A percentile compares a stretch with the other conserved stretches of the same genome.
Conservation (phyloP, 2,113 vertebrate genomes). For the Nyctereutes procyonoides region DNA sequence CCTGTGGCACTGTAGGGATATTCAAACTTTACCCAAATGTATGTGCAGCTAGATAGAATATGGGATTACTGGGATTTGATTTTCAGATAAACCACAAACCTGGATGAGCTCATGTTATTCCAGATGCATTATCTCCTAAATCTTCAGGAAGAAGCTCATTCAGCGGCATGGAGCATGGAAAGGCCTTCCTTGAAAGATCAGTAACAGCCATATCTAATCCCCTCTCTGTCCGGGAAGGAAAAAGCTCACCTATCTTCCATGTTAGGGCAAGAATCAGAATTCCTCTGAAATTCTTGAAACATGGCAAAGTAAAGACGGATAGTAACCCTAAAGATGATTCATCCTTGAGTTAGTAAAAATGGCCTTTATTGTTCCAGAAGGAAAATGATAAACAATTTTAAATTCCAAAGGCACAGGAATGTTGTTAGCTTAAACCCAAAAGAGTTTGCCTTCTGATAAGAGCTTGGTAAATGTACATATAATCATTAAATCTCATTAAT, state of each 20-base stretch:
- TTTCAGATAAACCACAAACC: constrained; percentile 85
- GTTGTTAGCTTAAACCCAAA: constrained; percentile 17
- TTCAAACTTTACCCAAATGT: constrained; percentile 73
- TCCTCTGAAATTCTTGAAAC: constrained; percentile 50
- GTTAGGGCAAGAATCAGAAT: constrained; percentile 60
- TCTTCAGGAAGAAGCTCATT: constrained; percentile 81
- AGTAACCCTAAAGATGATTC: not conserved
- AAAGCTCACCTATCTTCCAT: not conserved
- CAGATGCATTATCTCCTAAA: constrained; percentile 86
- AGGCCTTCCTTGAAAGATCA: constrained; percentile 68
- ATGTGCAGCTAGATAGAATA: constrained; percentile 78
- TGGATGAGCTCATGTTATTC: constrained; percentile 85
- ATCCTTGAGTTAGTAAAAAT: constrained; percentile 21
- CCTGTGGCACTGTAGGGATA: constrained; percentile 61
- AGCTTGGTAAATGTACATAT: not conserved
- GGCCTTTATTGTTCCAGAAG: constrained; percentile 28
- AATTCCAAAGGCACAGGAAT: not conserved
- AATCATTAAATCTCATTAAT: constrained; percentile 55
- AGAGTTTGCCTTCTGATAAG: not conserved
- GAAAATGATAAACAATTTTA: not conserved
- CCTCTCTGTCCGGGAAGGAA: constrained; percentile 46
- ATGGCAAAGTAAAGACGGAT: not conserved
- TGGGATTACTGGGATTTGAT: constrained; percentile 84
- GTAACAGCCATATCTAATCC: constrained; percentile 63
- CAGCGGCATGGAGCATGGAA: constrained; percentile 64